A percentile compares a stretch with the other conserved stretches of the same genome.
These are phyloP conservation scores for Drosophila oshimai DNA, from an alignment of 1,140 invertebrate genomes.

Conservation along the genomic window DNA sequence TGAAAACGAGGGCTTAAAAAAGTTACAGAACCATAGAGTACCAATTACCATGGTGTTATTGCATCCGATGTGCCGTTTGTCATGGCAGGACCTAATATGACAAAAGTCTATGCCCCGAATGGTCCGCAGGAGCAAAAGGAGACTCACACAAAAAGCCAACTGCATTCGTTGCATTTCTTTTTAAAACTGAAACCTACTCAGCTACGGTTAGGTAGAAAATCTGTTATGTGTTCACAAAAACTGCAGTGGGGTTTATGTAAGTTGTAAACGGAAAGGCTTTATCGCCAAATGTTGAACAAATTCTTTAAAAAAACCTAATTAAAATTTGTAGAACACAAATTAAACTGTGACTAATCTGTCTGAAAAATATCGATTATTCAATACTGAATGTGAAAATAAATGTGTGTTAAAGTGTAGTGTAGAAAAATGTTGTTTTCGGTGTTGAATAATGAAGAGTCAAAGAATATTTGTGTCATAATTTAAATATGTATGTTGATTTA, in stretches of 20 bases:
- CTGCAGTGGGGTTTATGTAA: background rate
- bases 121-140: slow-evolving; percentile 1
- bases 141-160: background rate
- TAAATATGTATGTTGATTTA: too few relatives aligned
- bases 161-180: slow-evolving; percentile 21
- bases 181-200: background rate
- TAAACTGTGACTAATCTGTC: background rate
- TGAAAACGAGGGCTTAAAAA: background rate
- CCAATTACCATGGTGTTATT: slow-evolving; percentile 50
- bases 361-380: too few relatives aligned
- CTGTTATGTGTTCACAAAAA: background rate
- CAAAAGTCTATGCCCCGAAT: slow-evolving; percentile 49
- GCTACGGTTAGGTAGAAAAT: background rate
- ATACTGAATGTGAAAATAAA: too few relatives aligned
- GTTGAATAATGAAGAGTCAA: background rate
- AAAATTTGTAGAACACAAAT: background rate
- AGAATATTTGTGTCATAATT: too few relatives aligned
- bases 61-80: slow-evolving; percentile 42
- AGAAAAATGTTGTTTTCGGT: background rate
- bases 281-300: background rate
- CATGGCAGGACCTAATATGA: slow-evolving; percentile 26
- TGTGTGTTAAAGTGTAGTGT: too few relatives aligned
- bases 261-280: background rate
- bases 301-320: background rate
- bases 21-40: background rate